A percentile compares a stretch with the other conserved stretches of the same genome.
Conservation (phyloP, 2,888 invertebrate species). For the Plagodis dolabraria region DNA sequence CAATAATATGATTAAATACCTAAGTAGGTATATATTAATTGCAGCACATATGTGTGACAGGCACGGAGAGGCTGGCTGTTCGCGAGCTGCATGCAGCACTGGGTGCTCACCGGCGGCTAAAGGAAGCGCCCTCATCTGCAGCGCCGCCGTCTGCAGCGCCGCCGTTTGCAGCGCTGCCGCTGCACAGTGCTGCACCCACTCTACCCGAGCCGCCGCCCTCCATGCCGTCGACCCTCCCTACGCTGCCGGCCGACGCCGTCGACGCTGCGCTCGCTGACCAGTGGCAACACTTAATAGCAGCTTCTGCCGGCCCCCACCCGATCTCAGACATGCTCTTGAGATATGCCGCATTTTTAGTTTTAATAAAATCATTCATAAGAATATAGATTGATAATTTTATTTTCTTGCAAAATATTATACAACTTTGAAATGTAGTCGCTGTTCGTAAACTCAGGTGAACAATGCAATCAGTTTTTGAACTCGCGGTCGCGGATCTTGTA, state of each 20-base stretch:
- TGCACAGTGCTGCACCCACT: too few species aligned
- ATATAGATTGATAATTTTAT: constrained; percentile 13
- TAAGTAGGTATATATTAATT: too few species aligned
- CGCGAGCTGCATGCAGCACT: constrained; percentile 63
- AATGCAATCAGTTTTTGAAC: too few species aligned
- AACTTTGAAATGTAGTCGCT: neutral
- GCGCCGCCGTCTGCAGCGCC: constrained; percentile 15
- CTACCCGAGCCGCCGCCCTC: constrained; percentile 8
- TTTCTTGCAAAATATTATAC: neutral
- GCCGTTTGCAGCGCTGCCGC: constrained; percentile 45
- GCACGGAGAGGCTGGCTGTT: constrained; percentile 55
- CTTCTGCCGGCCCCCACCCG: neutral
- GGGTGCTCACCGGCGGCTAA: constrained; percentile 54
- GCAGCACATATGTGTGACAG: neutral
- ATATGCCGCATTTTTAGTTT: constrained; percentile 8
- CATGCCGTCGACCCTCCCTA: constrained; percentile 38
- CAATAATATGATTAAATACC: too few species aligned
- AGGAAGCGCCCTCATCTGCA: constrained; percentile 34
- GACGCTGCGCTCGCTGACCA: constrained; percentile 14
- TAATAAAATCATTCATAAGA: constrained; percentile 23
- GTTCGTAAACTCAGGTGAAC: too few species aligned
- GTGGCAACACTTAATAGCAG: neutral
- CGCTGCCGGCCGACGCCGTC: constrained; percentile 5
- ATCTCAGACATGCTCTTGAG: neutral
- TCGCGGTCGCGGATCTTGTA: too few species aligned